Conservation (phyloP, 1,140 invertebrate species). For the Drosophila lini region DNA sequence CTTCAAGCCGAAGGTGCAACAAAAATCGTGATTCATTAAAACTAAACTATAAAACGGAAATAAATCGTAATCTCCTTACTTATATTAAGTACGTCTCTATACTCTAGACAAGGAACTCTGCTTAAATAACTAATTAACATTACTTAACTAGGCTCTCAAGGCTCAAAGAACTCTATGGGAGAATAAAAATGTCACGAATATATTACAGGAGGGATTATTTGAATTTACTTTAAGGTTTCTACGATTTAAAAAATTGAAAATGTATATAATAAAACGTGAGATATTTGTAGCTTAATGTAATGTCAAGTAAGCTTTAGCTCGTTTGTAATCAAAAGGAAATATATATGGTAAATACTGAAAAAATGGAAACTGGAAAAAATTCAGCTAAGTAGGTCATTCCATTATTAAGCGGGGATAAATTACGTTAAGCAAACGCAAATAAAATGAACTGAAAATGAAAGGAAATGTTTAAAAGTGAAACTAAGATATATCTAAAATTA, state of each 20-base stretch:
- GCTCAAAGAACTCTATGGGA: slow-evolving; percentile 31
- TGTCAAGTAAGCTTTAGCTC: slow-evolving; percentile 40
- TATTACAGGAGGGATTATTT: slow-evolving; percentile 31
- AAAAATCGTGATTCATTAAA: slow-evolving; percentile 34
- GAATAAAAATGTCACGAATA: slow-evolving; percentile 33
- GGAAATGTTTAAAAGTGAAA: slow-evolving; percentile 38
- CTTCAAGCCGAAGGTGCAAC: slow-evolving; percentile 49
- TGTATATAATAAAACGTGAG: slow-evolving; percentile 9
- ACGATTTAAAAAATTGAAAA: slow-evolving; percentile 23
- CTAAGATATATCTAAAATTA: slow-evolving; percentile 32
- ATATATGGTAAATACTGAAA: slow-evolving; percentile 29
- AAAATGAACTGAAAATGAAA: slow-evolving; percentile 22
- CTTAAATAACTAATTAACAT: slow-evolving; percentile 46
- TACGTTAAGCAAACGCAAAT: slow-evolving; percentile 64
- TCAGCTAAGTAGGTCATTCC: slow-evolving; percentile 76
- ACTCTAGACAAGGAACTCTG: slow-evolving; percentile 35
- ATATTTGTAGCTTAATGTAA: slow-evolving; percentile 18
- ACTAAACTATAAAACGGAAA: slow-evolving; percentile 36
- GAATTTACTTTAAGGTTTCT: slow-evolving; percentile 28
- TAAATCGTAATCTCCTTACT: slow-evolving; percentile 30
- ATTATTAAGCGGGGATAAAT: slow-evolving; percentile 70
- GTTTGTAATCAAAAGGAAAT: slow-evolving; percentile 38
- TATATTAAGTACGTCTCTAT: slow-evolving; percentile 29
- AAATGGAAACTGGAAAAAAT: slow-evolving; percentile 52
- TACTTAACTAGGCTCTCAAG: slow-evolving; percentile 48